Percentiles rank a stretch among this genome's conserved stretches.
Evolutionary conservation across 2,888 invertebrate species (phyloP).

Genomic region (Eilema sororculum): DNA sequence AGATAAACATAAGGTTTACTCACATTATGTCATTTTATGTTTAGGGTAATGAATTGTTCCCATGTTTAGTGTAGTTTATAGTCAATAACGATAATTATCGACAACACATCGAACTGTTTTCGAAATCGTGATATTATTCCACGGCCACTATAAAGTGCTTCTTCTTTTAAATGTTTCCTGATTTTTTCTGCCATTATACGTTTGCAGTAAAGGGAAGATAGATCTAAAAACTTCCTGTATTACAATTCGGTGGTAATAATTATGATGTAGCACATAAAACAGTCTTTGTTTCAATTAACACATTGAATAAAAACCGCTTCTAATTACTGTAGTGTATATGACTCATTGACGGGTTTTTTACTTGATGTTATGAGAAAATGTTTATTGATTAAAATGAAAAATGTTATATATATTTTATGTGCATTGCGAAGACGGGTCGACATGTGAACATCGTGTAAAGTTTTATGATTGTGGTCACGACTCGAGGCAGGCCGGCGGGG

Average conservation of each 20-base stretch:
- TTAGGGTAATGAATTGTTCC: conserved; percentile 10
- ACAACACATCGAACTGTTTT: conserved; percentile 50
- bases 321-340: conserved; percentile 16
- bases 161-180: conserved; percentile 64
- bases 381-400: conserved; percentile 11
- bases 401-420: conserved; percentile 10
- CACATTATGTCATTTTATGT: conserved; percentile 28
- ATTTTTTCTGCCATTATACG: conserved; percentile 42
- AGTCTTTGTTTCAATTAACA: conserved; percentile 34
- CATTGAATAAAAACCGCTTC: conserved; percentile 26
- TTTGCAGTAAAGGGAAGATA: conserved; percentile 45
- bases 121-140: conserved; percentile 65
- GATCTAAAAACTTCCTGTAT: conserved; percentile 48
- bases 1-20: conserved; percentile 34
- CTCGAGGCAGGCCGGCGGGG: conserved; percentile 29
- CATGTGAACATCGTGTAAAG: conserved; percentile 36
- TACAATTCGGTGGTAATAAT: conserved; percentile 37
- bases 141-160: conserved; percentile 70
- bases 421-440: conserved; percentile 17
- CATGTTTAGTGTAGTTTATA: conserved; percentile 13
- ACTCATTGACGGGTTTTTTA: conserved; percentile 14
- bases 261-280: conserved; percentile 32
- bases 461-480: conserved; percentile 49
- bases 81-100: conserved; percentile 54
- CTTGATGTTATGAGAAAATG: conserved; percentile 12